These are phyloP conservation scores for Chelonus formosanus DNA, from an alignment of 2,888 invertebrate species.

Conservation along the genomic window DNA sequence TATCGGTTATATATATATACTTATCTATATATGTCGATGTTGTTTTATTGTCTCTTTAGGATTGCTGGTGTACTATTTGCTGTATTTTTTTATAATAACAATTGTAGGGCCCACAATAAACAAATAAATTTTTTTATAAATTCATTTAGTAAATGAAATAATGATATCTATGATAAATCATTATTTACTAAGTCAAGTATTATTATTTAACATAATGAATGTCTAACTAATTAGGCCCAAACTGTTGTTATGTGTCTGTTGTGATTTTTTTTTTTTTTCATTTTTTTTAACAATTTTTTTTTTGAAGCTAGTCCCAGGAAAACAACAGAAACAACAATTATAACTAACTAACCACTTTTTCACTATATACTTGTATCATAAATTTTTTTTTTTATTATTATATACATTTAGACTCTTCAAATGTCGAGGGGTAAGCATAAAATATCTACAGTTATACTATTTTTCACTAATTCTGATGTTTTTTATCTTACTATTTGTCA, in stretches of 20 bases:
- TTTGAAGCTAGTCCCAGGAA: constrained; percentile 54
- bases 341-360: not conserved
- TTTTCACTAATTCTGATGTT: too few species aligned
- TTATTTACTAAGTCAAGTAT: constrained; percentile 28
- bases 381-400: too few species aligned
- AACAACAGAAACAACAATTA: constrained; percentile 4
- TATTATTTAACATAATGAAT: constrained; percentile 28
- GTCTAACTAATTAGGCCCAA: constrained; percentile 38
- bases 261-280: constrained; percentile 42
- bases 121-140: not conserved
- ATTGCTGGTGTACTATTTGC: constrained; percentile 23
- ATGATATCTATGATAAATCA: constrained; percentile 5
- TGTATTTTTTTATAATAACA: constrained; percentile 18
- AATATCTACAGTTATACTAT: too few species aligned
- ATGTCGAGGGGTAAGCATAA: too few species aligned
- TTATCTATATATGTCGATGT: constrained; percentile 15
- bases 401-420: too few species aligned
- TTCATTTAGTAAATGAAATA: constrained; percentile 5
- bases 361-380: not conserved
- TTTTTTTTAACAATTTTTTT: constrained; percentile 44
- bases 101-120: constrained; percentile 1
- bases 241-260: constrained; percentile 56
- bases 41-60: constrained; percentile 8
- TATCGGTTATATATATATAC: constrained; percentile 13
- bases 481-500: too few species aligned